These are phyloP conservation scores for Acanthoscelides obtectus DNA, from an alignment of 2,888 invertebrate genomes.

Conservation along the genomic window DNA sequence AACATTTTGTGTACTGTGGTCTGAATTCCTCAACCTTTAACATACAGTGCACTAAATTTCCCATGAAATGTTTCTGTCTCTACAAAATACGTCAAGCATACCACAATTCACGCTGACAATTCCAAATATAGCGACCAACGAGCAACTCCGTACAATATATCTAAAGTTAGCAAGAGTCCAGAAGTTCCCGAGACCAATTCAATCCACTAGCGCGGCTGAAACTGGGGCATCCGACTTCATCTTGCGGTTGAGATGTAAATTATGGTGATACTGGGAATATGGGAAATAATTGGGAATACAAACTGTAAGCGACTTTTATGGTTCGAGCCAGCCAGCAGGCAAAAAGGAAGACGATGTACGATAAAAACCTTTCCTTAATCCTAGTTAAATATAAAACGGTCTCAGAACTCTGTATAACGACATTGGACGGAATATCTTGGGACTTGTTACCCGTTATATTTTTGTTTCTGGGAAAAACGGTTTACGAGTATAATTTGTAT, in stretches of 20 bases:
- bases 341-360: not conserved
- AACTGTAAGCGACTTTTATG: not conserved
- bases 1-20: too few species aligned
- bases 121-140: not conserved
- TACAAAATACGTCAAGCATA: too few species aligned
- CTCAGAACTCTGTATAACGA: too few species aligned
- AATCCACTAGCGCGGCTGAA: not conserved
- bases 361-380: not conserved
- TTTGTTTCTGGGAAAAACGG: too few species aligned
- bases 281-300: not conserved
- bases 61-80: too few species aligned
- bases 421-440: too few species aligned
- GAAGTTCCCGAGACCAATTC: not conserved
- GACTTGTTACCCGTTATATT: too few species aligned
- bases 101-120: too few species aligned
- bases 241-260: not conserved
- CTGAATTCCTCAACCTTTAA: too few species aligned
- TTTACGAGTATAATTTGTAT: too few species aligned
- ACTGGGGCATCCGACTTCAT: not conserved
- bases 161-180: not conserved
- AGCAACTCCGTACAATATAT: not conserved
- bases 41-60: too few species aligned
- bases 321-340: not conserved
- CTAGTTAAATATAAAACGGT: not conserved
- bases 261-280: not conserved